phyloP scores from a whole-genome alignment of 2,888 invertebrate genomes.

The Carabus problematicus region DNA sequence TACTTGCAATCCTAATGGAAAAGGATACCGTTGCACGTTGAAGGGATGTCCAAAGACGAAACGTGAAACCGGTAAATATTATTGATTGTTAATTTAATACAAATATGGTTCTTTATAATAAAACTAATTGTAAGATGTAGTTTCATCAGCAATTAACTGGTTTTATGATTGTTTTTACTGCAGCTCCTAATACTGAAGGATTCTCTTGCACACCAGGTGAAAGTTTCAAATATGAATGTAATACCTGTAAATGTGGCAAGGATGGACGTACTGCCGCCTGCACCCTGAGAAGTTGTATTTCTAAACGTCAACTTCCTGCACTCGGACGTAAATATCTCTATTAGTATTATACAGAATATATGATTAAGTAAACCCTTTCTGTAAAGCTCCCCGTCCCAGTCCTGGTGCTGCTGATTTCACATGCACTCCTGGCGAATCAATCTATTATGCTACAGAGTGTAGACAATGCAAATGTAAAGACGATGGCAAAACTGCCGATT shows the following conservation, averaged over 20 bases:
- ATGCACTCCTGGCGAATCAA: conserved; percentile 62
- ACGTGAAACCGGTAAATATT: conserved; percentile 27
- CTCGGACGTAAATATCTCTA: neutral
- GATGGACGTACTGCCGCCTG: conserved; percentile 62
- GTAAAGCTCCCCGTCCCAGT: neutral
- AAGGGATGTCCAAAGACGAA: conserved; percentile 21
- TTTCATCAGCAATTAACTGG: too few relatives aligned
- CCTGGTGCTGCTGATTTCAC: conserved; percentile 58
- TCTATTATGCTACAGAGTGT: conserved; percentile 56
- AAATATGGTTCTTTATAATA: too few relatives aligned
- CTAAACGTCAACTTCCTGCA: neutral
- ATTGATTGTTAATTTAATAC: neutral
- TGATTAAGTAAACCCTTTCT: too few relatives aligned
- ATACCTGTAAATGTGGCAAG: conserved; percentile 62
- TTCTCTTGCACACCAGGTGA: conserved; percentile 52
- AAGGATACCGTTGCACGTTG: conserved; percentile 41
- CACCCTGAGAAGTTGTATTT: conserved; percentile 57
- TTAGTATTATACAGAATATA: neutral
- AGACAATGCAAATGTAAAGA: conserved; percentile 63
- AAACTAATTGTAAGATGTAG: too few relatives aligned
- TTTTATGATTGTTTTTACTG: too few relatives aligned
- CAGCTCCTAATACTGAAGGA: neutral
- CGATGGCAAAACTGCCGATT: conserved; percentile 61
- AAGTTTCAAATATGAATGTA: conserved; percentile 56
- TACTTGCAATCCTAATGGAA: conserved; percentile 57